Evolutionary conservation across 2,797 vertebrate genomes (phyloP), one percentile per base, ranked within the genome.

Genomic region (Rhabdophis nuchalis): DNA sequence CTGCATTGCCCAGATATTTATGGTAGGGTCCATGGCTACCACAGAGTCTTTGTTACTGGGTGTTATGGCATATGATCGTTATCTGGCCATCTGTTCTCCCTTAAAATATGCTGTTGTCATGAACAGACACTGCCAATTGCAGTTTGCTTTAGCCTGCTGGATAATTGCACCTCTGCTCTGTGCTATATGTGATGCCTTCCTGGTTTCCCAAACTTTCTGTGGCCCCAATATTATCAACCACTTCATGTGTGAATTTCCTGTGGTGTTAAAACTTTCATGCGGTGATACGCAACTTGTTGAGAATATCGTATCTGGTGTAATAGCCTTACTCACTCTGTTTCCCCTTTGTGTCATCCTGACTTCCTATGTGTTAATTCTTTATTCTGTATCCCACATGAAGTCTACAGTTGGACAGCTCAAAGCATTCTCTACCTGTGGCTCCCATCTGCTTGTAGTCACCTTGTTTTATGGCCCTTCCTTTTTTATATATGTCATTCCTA

Each of bases 1-100:
- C 0, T 95, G 92, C 56, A 64, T 94, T 82, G 53, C 88, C 36
- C 95, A 96, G 92, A 61, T 96, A 1, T 93, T 95, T 68, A 72
- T 93, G 6, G 57, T 0, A 2, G 91, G 93, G 0, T 64, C 60
- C 2, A 27, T 96, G 50, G 94, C 93, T 5, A 89, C 89, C 20
- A 94, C 86, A 1, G 95, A 95, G 46, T 64, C 89, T 72, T 18
- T 96, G 2, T 91, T 96, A 4, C 46, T 96, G 12, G 94, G 89
- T 16, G 92, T 89, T 0, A 95, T 95, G 95, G 86, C 86, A 25
- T 87, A 58, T 14, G 86, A 87, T 56, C 56, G 86, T 23, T 87
- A 87, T 54, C 56, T 77, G 36, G 72, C 72, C 36, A 77, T 77
- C 72, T 77, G 72, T 18, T 41, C 9, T 23, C 36, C 72, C 54